Evolutionary conservation across 2,797 vertebrate genomes (phyloP).

Genomic region (Melanotaenia pygmaea): DNA sequence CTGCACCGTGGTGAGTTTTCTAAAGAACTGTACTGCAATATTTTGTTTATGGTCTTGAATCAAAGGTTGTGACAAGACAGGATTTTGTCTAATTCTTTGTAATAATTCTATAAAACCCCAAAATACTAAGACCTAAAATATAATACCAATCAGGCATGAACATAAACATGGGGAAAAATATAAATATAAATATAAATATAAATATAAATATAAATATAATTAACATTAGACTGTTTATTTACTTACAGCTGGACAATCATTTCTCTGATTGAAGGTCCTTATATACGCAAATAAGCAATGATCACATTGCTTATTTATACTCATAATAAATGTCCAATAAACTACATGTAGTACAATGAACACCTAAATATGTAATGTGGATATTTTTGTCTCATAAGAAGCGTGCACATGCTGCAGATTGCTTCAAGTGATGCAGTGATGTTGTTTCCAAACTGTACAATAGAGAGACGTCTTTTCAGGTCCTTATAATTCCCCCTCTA

Average conservation of each 20-base stretch:
- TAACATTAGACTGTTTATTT: neutral
- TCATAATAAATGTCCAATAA: neutral
- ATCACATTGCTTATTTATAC: neutral
- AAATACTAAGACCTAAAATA: neutral
- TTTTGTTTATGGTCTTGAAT: neutral
- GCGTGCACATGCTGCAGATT: slow-evolving; percentile 7
- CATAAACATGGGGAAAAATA: neutral
- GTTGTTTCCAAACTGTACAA: slow-evolving; percentile 10
- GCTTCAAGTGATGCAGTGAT: neutral
- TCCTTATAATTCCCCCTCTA: slow-evolving; percentile 23
- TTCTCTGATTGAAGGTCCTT: neutral
- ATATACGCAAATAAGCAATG: neutral
- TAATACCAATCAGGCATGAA: neutral
- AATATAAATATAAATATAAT: neutral
- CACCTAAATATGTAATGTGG: neutral
- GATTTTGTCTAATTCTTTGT: neutral
- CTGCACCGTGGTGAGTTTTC: slow-evolving; percentile 95
- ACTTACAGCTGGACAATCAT: neutral
- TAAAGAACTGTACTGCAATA: neutral
- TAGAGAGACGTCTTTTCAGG: slow-evolving; percentile 45
- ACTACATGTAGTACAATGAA: neutral
- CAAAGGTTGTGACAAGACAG: neutral
- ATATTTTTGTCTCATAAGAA: neutral
- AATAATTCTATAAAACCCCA: neutral
- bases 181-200: neutral